Evolutionary conservation across 2,113 vertebrate genomes (phyloP).

Genomic region (Gavialis gangeticus): DNA sequence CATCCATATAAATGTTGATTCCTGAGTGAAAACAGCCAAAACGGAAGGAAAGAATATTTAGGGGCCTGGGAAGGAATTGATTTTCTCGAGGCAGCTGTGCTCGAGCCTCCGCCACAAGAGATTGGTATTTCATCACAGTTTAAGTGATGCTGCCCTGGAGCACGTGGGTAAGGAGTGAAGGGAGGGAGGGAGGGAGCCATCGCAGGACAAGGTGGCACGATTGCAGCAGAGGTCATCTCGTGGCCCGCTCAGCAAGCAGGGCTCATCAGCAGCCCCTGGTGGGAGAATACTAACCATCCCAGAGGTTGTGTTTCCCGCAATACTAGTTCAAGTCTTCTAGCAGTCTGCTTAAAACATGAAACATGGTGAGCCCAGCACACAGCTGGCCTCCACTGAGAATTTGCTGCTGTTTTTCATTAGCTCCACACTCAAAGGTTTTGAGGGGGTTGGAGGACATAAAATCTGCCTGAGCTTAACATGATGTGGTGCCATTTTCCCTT

Average conservation of each 20-base stretch:
- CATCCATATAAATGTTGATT: not conserved
- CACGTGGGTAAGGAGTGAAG: not conserved
- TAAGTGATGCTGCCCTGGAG: not conserved
- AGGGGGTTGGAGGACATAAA: not conserved
- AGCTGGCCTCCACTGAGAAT: not conserved
- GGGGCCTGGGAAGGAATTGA: not conserved
- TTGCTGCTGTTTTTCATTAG: conserved; percentile 5
- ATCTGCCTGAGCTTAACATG: not conserved
- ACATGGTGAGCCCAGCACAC: not conserved
- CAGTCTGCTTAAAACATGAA: not conserved
- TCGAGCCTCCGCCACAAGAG: not conserved
- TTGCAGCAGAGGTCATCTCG: not conserved
- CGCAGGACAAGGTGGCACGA: not conserved
- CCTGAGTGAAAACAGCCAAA: not conserved
- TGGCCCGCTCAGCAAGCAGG: not conserved
- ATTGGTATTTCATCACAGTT: not conserved
- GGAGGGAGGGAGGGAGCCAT: not conserved
- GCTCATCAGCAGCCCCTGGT: not conserved
- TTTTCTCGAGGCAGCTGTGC: not conserved
- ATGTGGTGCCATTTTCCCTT: not conserved
- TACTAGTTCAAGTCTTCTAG: not conserved
- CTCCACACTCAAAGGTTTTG: not conserved
- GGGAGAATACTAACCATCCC: not conserved
- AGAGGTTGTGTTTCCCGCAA: not conserved
- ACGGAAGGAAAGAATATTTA: not conserved